Conservation (phyloP, 2,797 vertebrate genomes). For the Pseudomugil tenellus region DNA sequence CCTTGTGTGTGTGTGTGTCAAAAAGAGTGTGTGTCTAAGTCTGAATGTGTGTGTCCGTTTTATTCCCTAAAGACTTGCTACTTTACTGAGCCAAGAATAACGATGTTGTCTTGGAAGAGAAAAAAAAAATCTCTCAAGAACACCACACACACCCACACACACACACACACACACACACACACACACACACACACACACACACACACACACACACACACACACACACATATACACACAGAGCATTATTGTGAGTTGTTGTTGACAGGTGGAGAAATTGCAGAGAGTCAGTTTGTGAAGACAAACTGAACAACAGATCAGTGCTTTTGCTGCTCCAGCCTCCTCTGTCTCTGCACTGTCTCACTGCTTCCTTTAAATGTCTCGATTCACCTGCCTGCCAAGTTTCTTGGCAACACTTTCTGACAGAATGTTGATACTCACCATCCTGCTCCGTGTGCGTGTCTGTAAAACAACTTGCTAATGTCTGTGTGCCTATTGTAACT, state of each 20-base stretch:
- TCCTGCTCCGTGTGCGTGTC: slow-evolving; percentile 1
- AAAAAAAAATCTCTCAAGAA: slow-evolving; percentile 25
- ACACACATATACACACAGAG: slow-evolving; percentile 5
- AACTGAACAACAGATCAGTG: slow-evolving; percentile 78
- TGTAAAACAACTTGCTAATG: slow-evolving; percentile 39
- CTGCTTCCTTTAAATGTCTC: slow-evolving; percentile 60
- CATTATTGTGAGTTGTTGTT: slow-evolving; percentile 60
- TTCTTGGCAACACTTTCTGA: slow-evolving; percentile 58
- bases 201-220: slow-evolving; percentile 4
- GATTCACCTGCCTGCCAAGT: slow-evolving; percentile 70
- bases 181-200: background rate
- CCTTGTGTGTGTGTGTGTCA: slow-evolving; percentile 25
- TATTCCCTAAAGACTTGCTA: slow-evolving; percentile 68
- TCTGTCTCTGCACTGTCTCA: slow-evolving; percentile 55
- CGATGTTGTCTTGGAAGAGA: slow-evolving; percentile 59
- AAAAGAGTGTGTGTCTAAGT: slow-evolving; percentile 46
- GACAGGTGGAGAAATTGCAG: slow-evolving; percentile 74
- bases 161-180: slow-evolving; percentile 13
- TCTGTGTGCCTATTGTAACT: slow-evolving; percentile 21
- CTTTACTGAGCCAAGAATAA: slow-evolving; percentile 77
- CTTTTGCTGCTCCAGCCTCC: slow-evolving; percentile 60
- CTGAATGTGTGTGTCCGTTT: slow-evolving; percentile 72
- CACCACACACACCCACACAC: background rate
- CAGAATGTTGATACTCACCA: slow-evolving; percentile 47
- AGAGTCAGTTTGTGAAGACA: slow-evolving; percentile 73